Percentiles rank a stretch among this genome's conserved stretches.
Evolutionary conservation across 2,888 invertebrate species (phyloP).

Genomic region (Heterodera filipjevi): DNA sequence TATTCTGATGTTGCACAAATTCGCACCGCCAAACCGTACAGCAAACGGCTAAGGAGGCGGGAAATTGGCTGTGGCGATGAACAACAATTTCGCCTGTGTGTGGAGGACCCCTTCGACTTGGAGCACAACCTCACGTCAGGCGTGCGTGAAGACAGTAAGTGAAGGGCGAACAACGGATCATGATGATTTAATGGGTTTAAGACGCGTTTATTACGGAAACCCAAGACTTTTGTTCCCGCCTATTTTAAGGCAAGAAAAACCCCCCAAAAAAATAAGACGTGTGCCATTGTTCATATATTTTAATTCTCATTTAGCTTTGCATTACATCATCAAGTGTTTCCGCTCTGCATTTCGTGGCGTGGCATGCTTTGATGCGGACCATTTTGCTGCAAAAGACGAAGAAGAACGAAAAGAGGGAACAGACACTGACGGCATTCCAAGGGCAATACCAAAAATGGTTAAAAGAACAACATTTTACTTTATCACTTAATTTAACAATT

Average conservation of each 20-base stretch:
- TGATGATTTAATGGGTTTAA: too few relatives aligned
- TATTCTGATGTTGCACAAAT: conserved; percentile 27
- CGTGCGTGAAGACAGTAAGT: conserved; percentile 52
- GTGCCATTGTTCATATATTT: background rate
- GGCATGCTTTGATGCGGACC: background rate
- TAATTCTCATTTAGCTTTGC: background rate
- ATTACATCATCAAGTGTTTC: background rate
- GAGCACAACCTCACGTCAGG: conserved; percentile 71
- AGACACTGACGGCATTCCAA: background rate
- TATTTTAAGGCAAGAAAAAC: too few relatives aligned
- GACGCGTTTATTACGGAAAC: too few relatives aligned
- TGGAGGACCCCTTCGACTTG: conserved; percentile 73
- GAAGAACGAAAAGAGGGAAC: too few relatives aligned
- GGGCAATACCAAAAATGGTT: background rate
- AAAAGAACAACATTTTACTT: background rate
- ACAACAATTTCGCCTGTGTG: conserved; percentile 67
- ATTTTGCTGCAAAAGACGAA: background rate
- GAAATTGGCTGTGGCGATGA: conserved; percentile 55
- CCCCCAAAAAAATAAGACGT: too few relatives aligned
- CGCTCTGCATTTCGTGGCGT: background rate
- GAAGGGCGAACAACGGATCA: background rate
- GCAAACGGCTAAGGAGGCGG: conserved; percentile 70
- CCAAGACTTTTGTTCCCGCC: too few relatives aligned
- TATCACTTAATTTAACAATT: background rate
- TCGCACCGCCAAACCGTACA: conserved; percentile 53